Conservation (phyloP, 2,113 vertebrate genomes). For the Pedionomus torquatus region DNA sequence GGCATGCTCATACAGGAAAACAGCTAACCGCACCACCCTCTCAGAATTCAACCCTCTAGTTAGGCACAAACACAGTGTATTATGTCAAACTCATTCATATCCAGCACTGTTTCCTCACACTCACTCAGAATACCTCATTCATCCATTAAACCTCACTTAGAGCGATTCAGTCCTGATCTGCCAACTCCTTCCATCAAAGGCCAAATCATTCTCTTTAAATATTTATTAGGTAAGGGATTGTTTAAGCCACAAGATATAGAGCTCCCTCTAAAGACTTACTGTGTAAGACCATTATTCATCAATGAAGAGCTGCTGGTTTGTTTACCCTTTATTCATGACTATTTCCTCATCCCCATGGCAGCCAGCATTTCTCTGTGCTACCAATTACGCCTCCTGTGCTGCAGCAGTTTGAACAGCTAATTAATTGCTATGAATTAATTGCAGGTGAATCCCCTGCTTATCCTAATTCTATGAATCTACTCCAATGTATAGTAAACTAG, state of each 20-base stretch:
- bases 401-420: background rate
- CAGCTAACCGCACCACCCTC: background rate
- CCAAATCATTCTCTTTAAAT: background rate
- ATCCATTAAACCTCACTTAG: background rate
- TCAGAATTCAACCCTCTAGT: background rate
- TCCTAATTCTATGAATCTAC: background rate
- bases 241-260: background rate
- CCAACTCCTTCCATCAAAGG: background rate
- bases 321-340: background rate
- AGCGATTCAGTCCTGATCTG: background rate
- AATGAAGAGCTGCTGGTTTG: background rate
- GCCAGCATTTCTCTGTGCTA: background rate
- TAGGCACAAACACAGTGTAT: accelerated
- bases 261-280: background rate
- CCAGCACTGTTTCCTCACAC: background rate
- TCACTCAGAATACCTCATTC: background rate
- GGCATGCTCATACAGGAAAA: background rate
- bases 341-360: background rate
- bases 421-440: too few relatives aligned
- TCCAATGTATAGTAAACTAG: background rate
- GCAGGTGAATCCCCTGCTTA: background rate
- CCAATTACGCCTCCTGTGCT: background rate
- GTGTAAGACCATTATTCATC: background rate
- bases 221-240: background rate
- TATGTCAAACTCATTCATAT: background rate